Evolutionary conservation across 2,888 invertebrate species (phyloP).

Genomic region (Leptinotarsa peninsularis): DNA sequence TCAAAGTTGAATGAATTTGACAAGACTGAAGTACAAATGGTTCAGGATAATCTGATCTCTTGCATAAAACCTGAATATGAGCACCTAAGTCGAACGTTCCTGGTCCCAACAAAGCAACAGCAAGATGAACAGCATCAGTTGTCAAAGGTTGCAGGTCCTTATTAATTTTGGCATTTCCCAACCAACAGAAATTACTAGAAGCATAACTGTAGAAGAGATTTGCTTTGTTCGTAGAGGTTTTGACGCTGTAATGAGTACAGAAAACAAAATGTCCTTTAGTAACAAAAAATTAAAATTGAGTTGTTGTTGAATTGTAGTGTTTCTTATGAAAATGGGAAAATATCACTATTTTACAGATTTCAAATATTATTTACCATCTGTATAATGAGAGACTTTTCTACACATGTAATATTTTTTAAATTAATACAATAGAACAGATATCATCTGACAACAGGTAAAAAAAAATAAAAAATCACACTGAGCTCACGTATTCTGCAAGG

Average conservation of each 20-base stretch:
- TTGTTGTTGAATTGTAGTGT: too few relatives aligned
- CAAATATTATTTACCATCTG: too few relatives aligned
- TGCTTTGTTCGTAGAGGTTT: conserved; percentile 37
- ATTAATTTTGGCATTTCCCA: conserved; percentile 59
- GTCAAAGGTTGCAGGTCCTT: conserved; percentile 59
- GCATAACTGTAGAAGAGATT: conserved; percentile 53
- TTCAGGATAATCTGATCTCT: conserved; percentile 52
- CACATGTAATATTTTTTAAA: too few relatives aligned
- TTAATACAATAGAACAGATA: too few relatives aligned
- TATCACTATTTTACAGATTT: too few relatives aligned
- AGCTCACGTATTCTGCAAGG: too few relatives aligned
- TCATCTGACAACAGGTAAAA: too few relatives aligned
- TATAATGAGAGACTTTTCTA: too few relatives aligned
- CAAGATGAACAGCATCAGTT: conserved; percentile 59
- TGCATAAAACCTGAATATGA: conserved; percentile 70
- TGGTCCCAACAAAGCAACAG: conserved; percentile 73
- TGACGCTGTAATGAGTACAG: conserved; percentile 33
- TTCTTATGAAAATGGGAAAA: neutral
- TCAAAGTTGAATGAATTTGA: conserved; percentile 60
- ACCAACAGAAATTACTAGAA: conserved; percentile 63
- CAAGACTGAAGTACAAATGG: conserved; percentile 58
- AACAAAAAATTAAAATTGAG: too few relatives aligned
- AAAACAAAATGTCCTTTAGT: too few relatives aligned
- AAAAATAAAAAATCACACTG: too few relatives aligned
- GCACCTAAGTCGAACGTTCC: conserved; percentile 78